Evolutionary conservation across 1,140 invertebrate genomes (phyloP).

Genomic region (Macrotrachela quadricornifera): DNA sequence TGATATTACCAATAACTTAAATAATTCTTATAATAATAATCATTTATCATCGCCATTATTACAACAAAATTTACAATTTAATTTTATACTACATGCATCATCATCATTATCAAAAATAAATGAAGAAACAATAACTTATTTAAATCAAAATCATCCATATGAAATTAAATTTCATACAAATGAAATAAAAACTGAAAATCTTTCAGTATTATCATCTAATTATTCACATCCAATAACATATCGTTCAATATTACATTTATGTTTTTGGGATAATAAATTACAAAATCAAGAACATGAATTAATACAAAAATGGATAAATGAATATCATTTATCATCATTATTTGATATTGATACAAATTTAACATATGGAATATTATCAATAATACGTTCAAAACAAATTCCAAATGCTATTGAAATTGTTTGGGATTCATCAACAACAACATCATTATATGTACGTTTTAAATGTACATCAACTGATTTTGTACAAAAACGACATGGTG

Average conservation of each 20-base stretch:
- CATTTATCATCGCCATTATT: too few species aligned
- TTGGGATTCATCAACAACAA: constrained; percentile 3
- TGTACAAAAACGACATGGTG: constrained; percentile 87
- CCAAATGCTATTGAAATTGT: constrained; percentile 7
- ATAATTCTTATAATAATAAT: too few species aligned
- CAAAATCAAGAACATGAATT: constrained; percentile 5
- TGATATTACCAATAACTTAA: too few species aligned
- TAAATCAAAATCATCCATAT: constrained; percentile 55
- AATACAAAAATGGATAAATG: constrained; percentile 8
- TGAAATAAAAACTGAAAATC: not conserved
- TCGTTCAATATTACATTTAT: not conserved
- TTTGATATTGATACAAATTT: constrained; percentile 5
- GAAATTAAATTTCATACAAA: not conserved
- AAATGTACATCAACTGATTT: constrained; percentile 95
- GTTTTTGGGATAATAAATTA: constrained; percentile 4
- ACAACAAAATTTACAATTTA: too few species aligned
- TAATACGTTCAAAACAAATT: not conserved
- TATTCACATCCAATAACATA: not conserved
- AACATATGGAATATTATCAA: not conserved
- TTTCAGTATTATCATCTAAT: not conserved
- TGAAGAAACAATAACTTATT: constrained; percentile 82
- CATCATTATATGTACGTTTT: constrained; percentile 34
- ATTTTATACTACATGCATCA: too few species aligned
- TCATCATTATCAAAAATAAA: constrained; percentile 86
- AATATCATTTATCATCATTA: constrained; percentile 5